phyloP scores from a whole-genome alignment of 2,113 vertebrate species.

The Heterotilapia buettikoferi region DNA sequence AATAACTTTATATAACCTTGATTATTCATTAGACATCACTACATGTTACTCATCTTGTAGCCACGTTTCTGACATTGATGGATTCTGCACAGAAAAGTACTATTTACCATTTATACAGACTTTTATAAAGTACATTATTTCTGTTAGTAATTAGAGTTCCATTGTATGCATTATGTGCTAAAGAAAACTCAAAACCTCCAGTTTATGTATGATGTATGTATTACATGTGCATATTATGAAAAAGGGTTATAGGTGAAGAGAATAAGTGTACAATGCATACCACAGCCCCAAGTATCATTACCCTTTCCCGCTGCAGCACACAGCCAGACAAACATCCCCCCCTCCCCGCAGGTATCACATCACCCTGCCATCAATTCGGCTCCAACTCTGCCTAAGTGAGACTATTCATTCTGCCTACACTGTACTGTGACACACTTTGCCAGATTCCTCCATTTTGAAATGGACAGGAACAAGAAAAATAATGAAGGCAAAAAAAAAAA shows the following conservation, averaged over 20 bases:
- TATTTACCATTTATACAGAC: neutral
- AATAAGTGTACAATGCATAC: neutral
- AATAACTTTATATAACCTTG: neutral
- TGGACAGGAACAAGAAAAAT: neutral
- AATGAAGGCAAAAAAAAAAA: neutral
- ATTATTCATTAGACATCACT: neutral
- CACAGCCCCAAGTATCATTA: neutral
- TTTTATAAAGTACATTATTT: neutral
- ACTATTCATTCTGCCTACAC: neutral
- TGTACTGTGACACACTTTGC: neutral
- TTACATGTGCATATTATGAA: neutral
- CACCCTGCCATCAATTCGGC: constrained; percentile 9
- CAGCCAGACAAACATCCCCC: neutral
- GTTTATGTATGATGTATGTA: neutral
- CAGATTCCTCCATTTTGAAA: neutral
- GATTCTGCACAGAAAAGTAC: neutral
- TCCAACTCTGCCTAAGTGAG: neutral
- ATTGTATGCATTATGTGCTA: neutral
- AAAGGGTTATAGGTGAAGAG: neutral
- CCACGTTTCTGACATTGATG: neutral
- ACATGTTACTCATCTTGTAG: neutral
- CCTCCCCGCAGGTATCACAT: constrained; percentile 25
- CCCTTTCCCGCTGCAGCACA: neutral
- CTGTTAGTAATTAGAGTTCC: neutral
- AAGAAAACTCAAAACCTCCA: neutral